Base-by-base conservation (phyloP, 1,140 invertebrate species). In the Listronotus oregonensis region DNA sequence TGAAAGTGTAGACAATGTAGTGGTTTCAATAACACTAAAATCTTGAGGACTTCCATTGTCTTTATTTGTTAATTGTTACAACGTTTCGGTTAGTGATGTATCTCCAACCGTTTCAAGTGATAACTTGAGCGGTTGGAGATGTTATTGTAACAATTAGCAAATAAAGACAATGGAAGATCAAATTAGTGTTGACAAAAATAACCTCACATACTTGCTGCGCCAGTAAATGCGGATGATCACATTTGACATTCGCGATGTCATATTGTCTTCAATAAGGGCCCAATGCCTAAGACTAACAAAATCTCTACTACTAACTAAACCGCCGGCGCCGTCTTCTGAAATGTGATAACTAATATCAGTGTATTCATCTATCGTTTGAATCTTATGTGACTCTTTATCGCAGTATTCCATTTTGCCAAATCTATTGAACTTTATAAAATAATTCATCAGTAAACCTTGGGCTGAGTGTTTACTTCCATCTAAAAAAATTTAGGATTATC, bases 341-440 rank as follows among this genome's bases (percentile, higher is more conserved):
- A 93, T 85, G 79, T 91, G 89, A 80, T 95, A 94, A 17, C 85
- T 84, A 0, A 95, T 86, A 73, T 95, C 92, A 0, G 90, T 89
- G 49, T 87, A 82, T 8, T 89, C 85, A 73, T 91, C 88, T 18
- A 84, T 80, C n/a, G 61, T 55, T 80, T 85, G 71, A 32, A 79
- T 64, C 65, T 85, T 83, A 75, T 86, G 85, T 8, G 87, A 89
- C 73, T 91, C 87, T 37, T 73, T 40, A 95, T 80, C 7, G 90
- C 86, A 6, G 89, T 87, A 78, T 94, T 95, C 93, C 93, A 96
- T 31, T 85, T 84, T 0, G 89, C 84, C 27, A 88, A 80, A 51
- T 85, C 82, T 56, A n/a, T n/a, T 90, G 87, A 47, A 92, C 77
- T 42, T 87, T 86, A 58, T 89, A 84, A 57, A 86, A 90, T 43